Percentiles rank a stretch among this genome's conserved stretches.
Evolutionary conservation across 2,113 vertebrate species (phyloP).

Genomic region (Rhombomys opimus): DNA sequence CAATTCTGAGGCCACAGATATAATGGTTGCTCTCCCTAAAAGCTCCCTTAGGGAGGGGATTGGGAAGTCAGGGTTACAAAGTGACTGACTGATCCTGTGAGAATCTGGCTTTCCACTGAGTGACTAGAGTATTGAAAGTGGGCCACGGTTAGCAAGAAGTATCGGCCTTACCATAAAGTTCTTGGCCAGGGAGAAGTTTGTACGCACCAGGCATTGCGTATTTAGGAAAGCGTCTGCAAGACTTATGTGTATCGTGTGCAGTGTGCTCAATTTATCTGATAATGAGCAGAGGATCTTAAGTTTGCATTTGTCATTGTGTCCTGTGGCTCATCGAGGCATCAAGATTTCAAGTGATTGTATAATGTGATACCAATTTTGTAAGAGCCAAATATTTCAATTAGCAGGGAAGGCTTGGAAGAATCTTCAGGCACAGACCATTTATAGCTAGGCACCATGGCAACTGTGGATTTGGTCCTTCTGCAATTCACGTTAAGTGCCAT

Average conservation of each 20-base stretch:
- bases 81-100: neutral
- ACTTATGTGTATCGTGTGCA: neutral
- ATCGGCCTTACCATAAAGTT: neutral
- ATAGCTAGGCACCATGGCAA: conserved; percentile 79
- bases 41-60: neutral
- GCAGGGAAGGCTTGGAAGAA: conserved; percentile 68
- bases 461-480: conserved; percentile 63
- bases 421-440: conserved; percentile 73
- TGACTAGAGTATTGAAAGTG: neutral
- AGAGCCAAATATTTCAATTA: conserved; percentile 74
- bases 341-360: conserved; percentile 23
- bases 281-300: neutral
- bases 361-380: conserved; percentile 58
- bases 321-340: neutral
- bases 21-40: neutral
- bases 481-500: conserved; percentile 70
- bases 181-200: neutral
- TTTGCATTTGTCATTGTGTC: neutral
- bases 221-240: neutral
- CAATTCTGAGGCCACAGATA: neutral
- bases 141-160: neutral
- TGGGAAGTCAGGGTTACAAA: neutral
- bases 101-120: neutral
- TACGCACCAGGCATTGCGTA: neutral
- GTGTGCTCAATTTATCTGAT: neutral